These are phyloP conservation scores for Typhlichthys eigenmanni DNA, from an alignment of 2,797 vertebrate species.

Conservation along the genomic window DNA sequence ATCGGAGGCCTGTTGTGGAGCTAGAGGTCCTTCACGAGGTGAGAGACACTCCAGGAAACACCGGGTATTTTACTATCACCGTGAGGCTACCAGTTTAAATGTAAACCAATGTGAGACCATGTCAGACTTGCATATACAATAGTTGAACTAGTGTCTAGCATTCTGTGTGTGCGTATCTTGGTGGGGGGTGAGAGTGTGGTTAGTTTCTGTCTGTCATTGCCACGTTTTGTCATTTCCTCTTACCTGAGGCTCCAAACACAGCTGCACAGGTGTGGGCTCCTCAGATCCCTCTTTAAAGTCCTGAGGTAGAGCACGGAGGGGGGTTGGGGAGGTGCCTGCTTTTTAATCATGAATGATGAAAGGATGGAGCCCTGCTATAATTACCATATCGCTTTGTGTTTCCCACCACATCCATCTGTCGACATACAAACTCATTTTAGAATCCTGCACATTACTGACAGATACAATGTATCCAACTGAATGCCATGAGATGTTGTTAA, in stretches of 20 bases:
- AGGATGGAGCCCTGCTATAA: constrained; percentile 58
- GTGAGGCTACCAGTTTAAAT: neutral
- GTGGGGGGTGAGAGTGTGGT: constrained; percentile 16
- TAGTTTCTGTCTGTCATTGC: constrained; percentile 55
- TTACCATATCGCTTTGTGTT: constrained; percentile 48
- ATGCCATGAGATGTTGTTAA: constrained; percentile 27
- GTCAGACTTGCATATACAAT: neutral
- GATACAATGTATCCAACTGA: constrained; percentile 8
- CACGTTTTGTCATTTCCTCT: constrained; percentile 75
- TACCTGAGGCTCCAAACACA: constrained; percentile 69
- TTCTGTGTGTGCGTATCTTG: constrained; percentile 7
- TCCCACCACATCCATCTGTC: constrained; percentile 26
- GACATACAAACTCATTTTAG: constrained; percentile 38
- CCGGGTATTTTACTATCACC: neutral
- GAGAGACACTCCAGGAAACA: constrained; percentile 44
- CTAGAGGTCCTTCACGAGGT: constrained; percentile 77
- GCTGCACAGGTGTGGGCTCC: constrained; percentile 74
- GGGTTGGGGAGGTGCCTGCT: constrained; percentile 46
- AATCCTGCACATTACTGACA: constrained; percentile 19
- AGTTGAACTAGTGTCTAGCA: neutral
- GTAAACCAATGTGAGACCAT: neutral
- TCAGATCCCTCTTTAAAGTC: constrained; percentile 43
- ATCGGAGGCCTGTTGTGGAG: constrained; percentile 78
- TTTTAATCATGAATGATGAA: constrained; percentile 74
- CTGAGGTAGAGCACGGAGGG: constrained; percentile 16